Evolutionary conservation across 1,140 invertebrate genomes (phyloP), one percentile per base, ranked within the genome.

Genomic region (Sitodiplosis mosellana): DNA sequence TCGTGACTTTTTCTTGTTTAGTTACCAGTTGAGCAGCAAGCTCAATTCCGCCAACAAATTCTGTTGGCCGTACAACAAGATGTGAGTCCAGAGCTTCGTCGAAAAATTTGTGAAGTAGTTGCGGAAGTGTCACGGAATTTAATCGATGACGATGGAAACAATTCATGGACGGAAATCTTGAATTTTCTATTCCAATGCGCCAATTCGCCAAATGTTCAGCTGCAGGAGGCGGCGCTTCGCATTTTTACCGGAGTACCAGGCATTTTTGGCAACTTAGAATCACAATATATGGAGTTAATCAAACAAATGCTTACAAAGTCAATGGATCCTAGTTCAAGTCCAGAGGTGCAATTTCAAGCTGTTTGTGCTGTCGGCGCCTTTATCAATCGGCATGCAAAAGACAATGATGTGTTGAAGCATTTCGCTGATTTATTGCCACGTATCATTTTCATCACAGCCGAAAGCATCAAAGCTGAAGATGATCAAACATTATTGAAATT

Each of bases 151-250:
- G 87, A 94, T 63, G 90, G 90, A 21, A 91, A 89, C 58, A 96
- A 96, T 67, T 79, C 81, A 50, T 99, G 95, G 95, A 89, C 88
- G 20, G 93, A 97, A 62, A 88, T 98, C 60, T 71, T 99, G 21
- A 83, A 92, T 61, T 98, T 96, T 66, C 73, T 99, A 57, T 98
- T 96, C 68, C 83, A 91, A 59, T 91, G 89, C 69, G 89, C 87
- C 14, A 89, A 80, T 67, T 82, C 85, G 51, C 70, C 79, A 33
- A 76, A 82, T 57, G 68, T 83, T 21, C 74, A 80, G 43, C 70
- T 94, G n/a, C 90, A 90, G 69, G 93, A 97, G 66, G 82, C 84
- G 56, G 90, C 91, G 12, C 76, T 99, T 38, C 77, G 87, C 53
- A 89, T 99, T 68, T 95, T 99, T 58, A 82, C 87, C 75, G 81